Base-by-base conservation (phyloP, 1,140 invertebrate genomes). In the Hyposmocoma kahamanoa region DNA sequence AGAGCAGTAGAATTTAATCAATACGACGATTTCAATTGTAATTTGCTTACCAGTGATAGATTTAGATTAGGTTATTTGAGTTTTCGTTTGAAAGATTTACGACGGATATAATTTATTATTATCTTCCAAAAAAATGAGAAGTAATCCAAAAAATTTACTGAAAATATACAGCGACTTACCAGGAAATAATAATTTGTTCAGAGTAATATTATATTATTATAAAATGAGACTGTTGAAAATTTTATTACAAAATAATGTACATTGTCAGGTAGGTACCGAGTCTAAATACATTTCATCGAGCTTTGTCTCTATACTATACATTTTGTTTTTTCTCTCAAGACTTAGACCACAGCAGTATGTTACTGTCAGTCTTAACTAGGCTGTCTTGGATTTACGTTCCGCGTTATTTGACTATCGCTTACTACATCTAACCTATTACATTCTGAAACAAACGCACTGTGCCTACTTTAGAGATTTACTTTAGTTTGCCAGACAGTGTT, bases 381-480 rank as follows among this genome's bases (percentile, higher is more conserved):
- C 74, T 74, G 73, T 69, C 62, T 72, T 72, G 59, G 67, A 77
- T 74, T 80, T 80, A 80, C 72, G 70, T 67, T 59, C 47, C 62
- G 56, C 58, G 65, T 71, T 80, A 76, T 70, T 73, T 67, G 68
- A 69, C 61, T 75, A 72, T 62, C 69, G 58, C 53, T 62, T 30
- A 47, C 50, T 53, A 56, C 50, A 50, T 56, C 50, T 53, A 47
- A 36, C 32, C 13, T 36, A 36, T 36, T 36, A 26, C 24, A 5
- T 6, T n/a, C 32, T 36, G 11, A 8, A 17, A 36, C 32, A 6
- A 36, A 36, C 32, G 32, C 32, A 36, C 15, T 15, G 32, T 36
- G n/a, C n/a, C n/a, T n/a, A n/a, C n/a, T n/a, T n/a, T n/a, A n/a
- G n/a, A n/a, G n/a, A n/a, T n/a, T n/a, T n/a, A n/a, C n/a, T n/a